Evolutionary conservation across 2,888 invertebrate species (phyloP), one percentile per base, ranked within the genome.

Genomic region (Machimus rusticus): DNA sequence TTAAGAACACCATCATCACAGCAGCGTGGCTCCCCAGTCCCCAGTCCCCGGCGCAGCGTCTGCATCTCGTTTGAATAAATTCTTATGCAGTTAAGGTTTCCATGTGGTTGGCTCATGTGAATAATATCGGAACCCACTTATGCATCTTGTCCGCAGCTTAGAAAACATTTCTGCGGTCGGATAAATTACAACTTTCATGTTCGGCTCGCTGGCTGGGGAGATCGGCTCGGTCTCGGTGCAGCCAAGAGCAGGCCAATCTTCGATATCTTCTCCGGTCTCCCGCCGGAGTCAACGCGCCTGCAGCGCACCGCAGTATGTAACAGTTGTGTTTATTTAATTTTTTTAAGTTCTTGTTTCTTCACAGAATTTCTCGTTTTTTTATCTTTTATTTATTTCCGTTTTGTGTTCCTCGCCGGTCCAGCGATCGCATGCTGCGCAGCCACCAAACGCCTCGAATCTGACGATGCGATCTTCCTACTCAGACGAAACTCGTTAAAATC

Each of bases 151-250:
- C 85, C 74, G 85, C 85, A 74, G 85, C 85, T 85, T 85, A 85
- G 85, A 74, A 84, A 85, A 85, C 85, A 85, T 85, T 74, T 85
- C 85, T 85, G 85, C 74, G 85, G 85, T 85, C 46, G 85, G 85
- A 85, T 85, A 85, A 85, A 74, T 85, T 85, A 85, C 85, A 85
- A 85, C 85, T 85, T 85, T 85, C 85, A 74, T 85, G 85, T 84
- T 37, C 23, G 34, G 34, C 23, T 57, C 5, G 78, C 39, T 43
- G 55, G 82, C n/a, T 34, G 34, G 19, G 57, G 39, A 82, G 82
- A 82, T 34, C n/a, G 28, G 57, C 19, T 66, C 66, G 28, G 28
- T 28, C 6, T 34, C 39, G 34, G 82, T 55, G 28, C 57, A 55
- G 37, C 82, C 37, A 51, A 34, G 66, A 66, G 66, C 66, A 9